phyloP scores from a whole-genome alignment of 2,113 vertebrate species.

The Protomyctophum bolini region DNA sequence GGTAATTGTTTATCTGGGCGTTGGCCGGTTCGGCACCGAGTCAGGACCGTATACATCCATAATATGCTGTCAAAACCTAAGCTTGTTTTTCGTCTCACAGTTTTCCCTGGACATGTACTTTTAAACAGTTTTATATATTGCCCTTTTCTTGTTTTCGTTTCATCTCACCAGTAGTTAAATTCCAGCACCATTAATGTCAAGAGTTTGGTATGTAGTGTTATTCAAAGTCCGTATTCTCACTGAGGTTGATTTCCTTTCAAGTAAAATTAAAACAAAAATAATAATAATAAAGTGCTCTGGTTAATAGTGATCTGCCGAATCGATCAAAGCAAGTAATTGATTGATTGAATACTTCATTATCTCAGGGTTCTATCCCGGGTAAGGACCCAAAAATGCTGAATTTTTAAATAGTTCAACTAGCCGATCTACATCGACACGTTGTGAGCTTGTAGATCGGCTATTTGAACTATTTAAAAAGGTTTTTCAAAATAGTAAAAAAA shows the following conservation, averaged over 20 bases:
- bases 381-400: too few relatives aligned
- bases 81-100: conserved; percentile 38
- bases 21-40: conserved; percentile 40
- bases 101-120: conserved; percentile 36
- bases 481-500: too few relatives aligned
- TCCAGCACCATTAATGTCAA: neutral
- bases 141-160: neutral
- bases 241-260: neutral
- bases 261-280: neutral
- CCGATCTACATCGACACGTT: too few relatives aligned
- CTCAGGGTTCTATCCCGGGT: too few relatives aligned
- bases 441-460: too few relatives aligned
- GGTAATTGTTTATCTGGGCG: conserved; percentile 57
- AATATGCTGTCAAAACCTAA: conserved; percentile 47
- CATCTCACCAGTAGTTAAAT: neutral
- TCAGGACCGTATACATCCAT: conserved; percentile 54
- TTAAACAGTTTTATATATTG: neutral
- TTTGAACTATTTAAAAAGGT: too few relatives aligned
- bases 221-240: neutral
- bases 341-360: too few relatives aligned
- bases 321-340: neutral
- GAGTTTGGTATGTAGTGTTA: neutral
- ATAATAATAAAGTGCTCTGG: neutral
- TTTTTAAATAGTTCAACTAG: too few relatives aligned
- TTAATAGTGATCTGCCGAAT: conserved; percentile 4